Percentiles rank a stretch among this genome's conserved stretches.
Evolutionary conservation across 2,888 invertebrate genomes (phyloP).

Genomic region (Gastrophysa polygoni): DNA sequence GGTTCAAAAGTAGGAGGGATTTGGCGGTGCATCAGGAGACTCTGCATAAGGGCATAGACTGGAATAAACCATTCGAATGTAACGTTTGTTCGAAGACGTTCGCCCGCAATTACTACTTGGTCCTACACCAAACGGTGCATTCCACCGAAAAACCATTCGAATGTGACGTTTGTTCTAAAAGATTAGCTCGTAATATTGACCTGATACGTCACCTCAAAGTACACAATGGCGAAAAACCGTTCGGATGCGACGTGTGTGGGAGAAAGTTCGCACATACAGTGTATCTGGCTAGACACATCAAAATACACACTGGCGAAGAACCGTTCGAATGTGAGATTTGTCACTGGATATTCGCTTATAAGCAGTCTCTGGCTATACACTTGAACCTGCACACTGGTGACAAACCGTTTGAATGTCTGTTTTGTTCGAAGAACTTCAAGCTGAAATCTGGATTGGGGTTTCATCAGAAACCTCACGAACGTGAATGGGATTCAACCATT

Average conservation of each 20-base stretch:
- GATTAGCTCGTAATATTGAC: conserved; percentile 50
- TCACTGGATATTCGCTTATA: conserved; percentile 38
- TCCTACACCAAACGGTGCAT: conserved; percentile 49
- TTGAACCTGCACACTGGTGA: conserved; percentile 21
- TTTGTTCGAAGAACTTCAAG: conserved; percentile 45
- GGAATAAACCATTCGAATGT: too few relatives aligned
- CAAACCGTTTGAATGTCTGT: conserved; percentile 4
- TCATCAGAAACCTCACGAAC: too few relatives aligned
- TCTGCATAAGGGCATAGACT: too few relatives aligned
- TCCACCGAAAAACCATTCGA: conserved; percentile 50
- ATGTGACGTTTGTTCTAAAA: conserved; percentile 46
- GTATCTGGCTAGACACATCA: conserved; percentile 18
- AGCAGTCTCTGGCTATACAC: conserved; percentile 35
- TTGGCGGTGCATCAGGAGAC: too few relatives aligned
- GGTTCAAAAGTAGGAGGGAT: too few relatives aligned
- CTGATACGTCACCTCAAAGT: conserved; percentile 51
- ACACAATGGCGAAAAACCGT: conserved; percentile 47
- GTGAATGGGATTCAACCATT: too few relatives aligned
- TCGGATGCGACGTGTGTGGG: neutral
- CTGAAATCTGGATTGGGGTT: too few relatives aligned
- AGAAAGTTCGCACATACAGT: conserved; percentile 5
- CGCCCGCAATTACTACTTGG: conserved; percentile 26
- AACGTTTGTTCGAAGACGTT: too few relatives aligned
- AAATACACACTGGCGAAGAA: conserved; percentile 45
- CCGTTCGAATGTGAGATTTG: conserved; percentile 35